Evolutionary conservation across 2,888 invertebrate species (phyloP).

Genomic region (Tortrix viridana): DNA sequence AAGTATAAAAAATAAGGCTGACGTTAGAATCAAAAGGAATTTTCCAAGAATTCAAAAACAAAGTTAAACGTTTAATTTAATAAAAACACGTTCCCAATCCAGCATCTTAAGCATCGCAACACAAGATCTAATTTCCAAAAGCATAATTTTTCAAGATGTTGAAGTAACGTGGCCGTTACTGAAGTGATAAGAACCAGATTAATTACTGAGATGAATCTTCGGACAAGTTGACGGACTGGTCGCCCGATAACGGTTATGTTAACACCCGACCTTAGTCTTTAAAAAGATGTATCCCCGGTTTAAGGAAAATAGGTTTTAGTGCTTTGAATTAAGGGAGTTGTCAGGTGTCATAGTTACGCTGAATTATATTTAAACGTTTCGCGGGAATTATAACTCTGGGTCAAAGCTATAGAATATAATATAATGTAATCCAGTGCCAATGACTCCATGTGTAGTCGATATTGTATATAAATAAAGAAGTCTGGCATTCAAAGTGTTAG

Average conservation of each 20-base stretch:
- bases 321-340: conserved; percentile 3
- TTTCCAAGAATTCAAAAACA: conserved; percentile 29
- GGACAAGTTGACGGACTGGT: conserved; percentile 54
- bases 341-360: not conserved
- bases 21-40: conserved; percentile 3
- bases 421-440: conserved; percentile 6
- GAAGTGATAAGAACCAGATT: conserved; percentile 65
- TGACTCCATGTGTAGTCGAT: no score
- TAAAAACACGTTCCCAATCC: conserved; percentile 2
- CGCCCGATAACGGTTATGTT: conserved; percentile 60
- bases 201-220: conserved; percentile 75
- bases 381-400: conserved; percentile 31
- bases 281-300: not conserved
- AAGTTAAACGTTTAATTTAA: conserved; percentile 5
- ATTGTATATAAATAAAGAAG: no score
- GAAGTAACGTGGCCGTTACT: conserved; percentile 12
- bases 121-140: not conserved
- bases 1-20: not conserved
- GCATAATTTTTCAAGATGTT: not conserved
- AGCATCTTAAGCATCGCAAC: not conserved
- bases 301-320: conserved; percentile 13
- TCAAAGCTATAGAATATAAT: conserved; percentile 18
- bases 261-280: conserved; percentile 43
- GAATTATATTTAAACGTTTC: conserved; percentile 41
- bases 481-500: not conserved